These are phyloP conservation scores for Drosophila pseudotalamancana DNA, from an alignment of 2,888 invertebrate species.

Conservation along the genomic window DNA sequence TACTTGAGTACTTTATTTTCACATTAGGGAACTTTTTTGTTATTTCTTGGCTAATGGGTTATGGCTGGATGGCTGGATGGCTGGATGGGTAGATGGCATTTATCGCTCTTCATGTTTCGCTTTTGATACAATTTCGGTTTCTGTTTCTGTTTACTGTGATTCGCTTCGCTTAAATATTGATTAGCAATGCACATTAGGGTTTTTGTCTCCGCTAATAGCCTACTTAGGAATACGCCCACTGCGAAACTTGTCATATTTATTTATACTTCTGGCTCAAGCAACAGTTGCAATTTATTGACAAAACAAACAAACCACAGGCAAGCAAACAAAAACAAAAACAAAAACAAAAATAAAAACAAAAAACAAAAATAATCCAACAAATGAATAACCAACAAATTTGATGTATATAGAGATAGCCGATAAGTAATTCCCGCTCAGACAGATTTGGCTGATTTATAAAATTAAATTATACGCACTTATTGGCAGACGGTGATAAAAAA, in stretches of 20 bases:
- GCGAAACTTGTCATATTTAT: conserved; percentile 58
- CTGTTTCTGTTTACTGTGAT: too few species aligned
- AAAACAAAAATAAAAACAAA: conserved; percentile 4
- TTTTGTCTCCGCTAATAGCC: conserved; percentile 25
- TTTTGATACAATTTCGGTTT: conserved; percentile 30
- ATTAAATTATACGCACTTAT: conserved; percentile 37
- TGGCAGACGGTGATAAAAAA: conserved; percentile 50
- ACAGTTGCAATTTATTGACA: conserved; percentile 80
- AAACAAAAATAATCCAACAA: conserved; percentile 14
- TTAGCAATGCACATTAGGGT: conserved; percentile 45
- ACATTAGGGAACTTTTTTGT: conserved; percentile 10
- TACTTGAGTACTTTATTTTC: not conserved
- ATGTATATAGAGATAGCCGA: conserved; percentile 11
- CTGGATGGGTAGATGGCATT: conserved; percentile 38
- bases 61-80: conserved; percentile 41
- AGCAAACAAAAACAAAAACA: conserved; percentile 20
- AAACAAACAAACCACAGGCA: conserved; percentile 74
- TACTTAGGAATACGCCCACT: conserved; percentile 10
- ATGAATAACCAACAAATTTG: too few species aligned
- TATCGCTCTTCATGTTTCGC: conserved; percentile 51
- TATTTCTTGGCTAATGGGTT: conserved; percentile 40
- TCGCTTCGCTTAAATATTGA: conserved; percentile 46
- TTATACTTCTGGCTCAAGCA: conserved; percentile 61
- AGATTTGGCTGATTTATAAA: conserved; percentile 19
- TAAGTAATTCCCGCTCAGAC: conserved; percentile 31